Evolutionary conservation across 1,140 invertebrate species (phyloP).

Genomic region (Eriosoma lanigerum): DNA sequence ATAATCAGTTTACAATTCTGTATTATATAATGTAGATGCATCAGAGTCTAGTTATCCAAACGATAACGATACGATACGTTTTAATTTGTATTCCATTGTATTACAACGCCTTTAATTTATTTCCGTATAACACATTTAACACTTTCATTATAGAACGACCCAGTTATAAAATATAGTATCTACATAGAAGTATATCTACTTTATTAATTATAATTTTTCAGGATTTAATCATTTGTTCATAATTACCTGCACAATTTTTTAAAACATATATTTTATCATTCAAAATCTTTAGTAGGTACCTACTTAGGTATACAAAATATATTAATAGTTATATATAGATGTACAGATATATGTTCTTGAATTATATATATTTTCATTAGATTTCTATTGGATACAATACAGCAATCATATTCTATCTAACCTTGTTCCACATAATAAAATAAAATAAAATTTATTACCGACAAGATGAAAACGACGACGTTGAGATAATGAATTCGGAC

Average conservation of each 20-base stretch:
- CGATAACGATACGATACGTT: background rate
- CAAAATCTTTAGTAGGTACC: background rate
- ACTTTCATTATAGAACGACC: background rate
- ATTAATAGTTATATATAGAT: too few species aligned
- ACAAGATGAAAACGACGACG: background rate
- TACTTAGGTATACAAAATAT: too few species aligned
- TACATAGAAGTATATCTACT: too few species aligned
- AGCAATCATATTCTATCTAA: background rate
- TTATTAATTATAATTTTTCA: too few species aligned
- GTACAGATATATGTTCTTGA: background rate
- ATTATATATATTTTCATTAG: background rate
- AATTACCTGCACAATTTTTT: too few species aligned
- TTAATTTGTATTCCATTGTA: background rate
- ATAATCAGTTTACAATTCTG: too few species aligned
- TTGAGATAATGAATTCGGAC: too few species aligned
- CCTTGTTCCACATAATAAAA: conserved; percentile 9
- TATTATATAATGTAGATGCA: too few species aligned
- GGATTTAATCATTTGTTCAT: too few species aligned
- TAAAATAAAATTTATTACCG: background rate
- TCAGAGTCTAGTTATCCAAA: too few species aligned
- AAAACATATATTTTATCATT: background rate
- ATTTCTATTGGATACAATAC: background rate
- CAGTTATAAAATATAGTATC: background rate
- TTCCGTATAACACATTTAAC: background rate
- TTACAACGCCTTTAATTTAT: background rate